A percentile compares a stretch with the other conserved stretches of the same genome.
phyloP scores from a whole-genome alignment of 2,797 vertebrate genomes.

The Rhabdomys pumilio region DNA sequence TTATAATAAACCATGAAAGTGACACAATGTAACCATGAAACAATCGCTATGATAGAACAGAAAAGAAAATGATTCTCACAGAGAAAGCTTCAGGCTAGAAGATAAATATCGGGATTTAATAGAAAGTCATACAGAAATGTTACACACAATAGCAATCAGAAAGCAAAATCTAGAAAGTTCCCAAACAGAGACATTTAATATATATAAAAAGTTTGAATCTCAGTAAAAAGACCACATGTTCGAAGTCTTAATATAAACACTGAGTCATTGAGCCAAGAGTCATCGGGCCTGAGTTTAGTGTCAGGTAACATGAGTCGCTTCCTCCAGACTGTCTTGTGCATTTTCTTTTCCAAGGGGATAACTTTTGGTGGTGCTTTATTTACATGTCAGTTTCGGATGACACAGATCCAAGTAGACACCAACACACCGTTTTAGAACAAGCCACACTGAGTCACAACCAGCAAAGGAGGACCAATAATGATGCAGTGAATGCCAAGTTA shows the following conservation, averaged over 20 bases:
- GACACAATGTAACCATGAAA: not conserved
- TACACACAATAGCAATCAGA: conserved; percentile 4
- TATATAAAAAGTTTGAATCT: not conserved
- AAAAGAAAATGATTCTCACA: not conserved
- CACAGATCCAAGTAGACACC: conserved; percentile 60
- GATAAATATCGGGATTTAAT: conserved; percentile 22
- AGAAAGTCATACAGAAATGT: conserved; percentile 25
- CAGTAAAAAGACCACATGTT: not conserved
- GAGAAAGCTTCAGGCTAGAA: not conserved
- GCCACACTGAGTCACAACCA: conserved; percentile 43
- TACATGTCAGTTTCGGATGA: not conserved
- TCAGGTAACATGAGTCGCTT: conserved; percentile 9
- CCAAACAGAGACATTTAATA: not conserved
- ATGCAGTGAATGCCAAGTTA: not conserved
- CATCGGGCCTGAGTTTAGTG: not conserved
- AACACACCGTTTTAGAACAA: conserved; percentile 54
- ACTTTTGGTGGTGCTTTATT: conserved; percentile 20
- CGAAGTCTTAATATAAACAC: not conserved
- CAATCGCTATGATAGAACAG: not conserved
- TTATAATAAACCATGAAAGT: conserved; percentile 38
- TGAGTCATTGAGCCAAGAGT: not conserved
- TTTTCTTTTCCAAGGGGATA: not conserved
- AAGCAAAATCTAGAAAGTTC: conserved; percentile 24
- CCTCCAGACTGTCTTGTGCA: not conserved
- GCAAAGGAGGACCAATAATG: not conserved